A percentile compares a stretch with the other conserved stretches of the same genome.
These are phyloP conservation scores for Aricia artaxerxes DNA, from an alignment of 2,888 invertebrate genomes.

Conservation along the genomic window DNA sequence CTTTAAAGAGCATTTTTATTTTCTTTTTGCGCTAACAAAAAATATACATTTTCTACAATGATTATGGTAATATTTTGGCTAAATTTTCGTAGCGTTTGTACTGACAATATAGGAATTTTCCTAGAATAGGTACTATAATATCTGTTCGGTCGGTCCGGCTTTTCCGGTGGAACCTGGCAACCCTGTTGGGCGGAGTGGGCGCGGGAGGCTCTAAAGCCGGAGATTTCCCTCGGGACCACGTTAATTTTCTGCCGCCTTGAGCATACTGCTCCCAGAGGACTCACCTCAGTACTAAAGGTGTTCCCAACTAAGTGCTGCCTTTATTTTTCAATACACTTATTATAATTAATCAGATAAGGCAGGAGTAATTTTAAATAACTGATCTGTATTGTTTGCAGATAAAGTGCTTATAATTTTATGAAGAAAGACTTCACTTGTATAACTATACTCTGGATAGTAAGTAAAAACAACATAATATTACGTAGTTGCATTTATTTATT, in stretches of 20 bases:
- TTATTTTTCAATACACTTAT: slow-evolving; percentile 23
- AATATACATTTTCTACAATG: too few relatives aligned
- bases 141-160: background rate
- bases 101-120: too few relatives aligned
- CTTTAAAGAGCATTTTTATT: too few relatives aligned
- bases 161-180: slow-evolving; percentile 35
- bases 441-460: too few relatives aligned
- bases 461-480: too few relatives aligned
- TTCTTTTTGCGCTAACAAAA: too few relatives aligned
- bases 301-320: slow-evolving; percentile 54
- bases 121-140: too few relatives aligned
- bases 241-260: slow-evolving; percentile 90
- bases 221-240: slow-evolving; percentile 85
- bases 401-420: background rate
- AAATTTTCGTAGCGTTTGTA: too few relatives aligned
- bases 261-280: slow-evolving; percentile 84
- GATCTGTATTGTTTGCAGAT: background rate
- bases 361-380: background rate
- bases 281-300: slow-evolving; percentile 80
- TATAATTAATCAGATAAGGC: slow-evolving; percentile 7
- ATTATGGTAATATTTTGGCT: too few relatives aligned
- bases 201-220: slow-evolving; percentile 75
- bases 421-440: background rate
- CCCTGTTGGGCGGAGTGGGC: slow-evolving; percentile 69
- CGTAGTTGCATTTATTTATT: too few relatives aligned